phyloP scores from a whole-genome alignment of 2,113 vertebrate species.

The Hypomesus transpacificus region DNA sequence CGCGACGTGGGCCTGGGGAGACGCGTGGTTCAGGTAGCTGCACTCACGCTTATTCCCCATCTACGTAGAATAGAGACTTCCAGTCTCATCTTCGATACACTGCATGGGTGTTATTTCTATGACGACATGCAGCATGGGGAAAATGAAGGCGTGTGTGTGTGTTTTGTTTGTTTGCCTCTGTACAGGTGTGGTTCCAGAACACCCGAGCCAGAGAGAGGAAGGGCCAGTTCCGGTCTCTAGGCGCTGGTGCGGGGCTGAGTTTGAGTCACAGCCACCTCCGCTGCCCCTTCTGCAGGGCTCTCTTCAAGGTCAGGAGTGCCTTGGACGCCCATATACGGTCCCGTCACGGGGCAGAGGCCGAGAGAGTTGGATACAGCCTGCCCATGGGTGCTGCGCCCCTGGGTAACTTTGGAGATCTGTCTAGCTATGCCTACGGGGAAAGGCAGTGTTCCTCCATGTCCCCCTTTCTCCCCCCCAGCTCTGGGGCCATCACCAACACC shows the following conservation, averaged over 20 bases:
- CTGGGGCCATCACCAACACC: constrained; percentile 38
- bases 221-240: constrained; percentile 93
- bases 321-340: constrained; percentile 96
- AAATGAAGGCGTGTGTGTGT: not conserved
- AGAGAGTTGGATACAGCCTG: constrained; percentile 90
- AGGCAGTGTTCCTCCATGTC: constrained; percentile 51
- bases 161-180: constrained; percentile 5
- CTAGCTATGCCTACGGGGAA: constrained; percentile 38
- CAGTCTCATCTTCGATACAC: not conserved
- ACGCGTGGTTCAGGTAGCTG: constrained; percentile 86
- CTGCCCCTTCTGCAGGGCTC: constrained; percentile 95
- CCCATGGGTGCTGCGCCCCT: constrained; percentile 81
- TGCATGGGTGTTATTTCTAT: not conserved
- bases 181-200: constrained; percentile 96
- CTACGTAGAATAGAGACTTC: not conserved
- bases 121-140: not conserved
- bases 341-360: constrained; percentile 96
- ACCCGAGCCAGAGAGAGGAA: constrained; percentile 95
- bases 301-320: constrained; percentile 97
- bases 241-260: constrained; percentile 77
- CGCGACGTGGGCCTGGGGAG: constrained; percentile 96
- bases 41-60: not conserved
- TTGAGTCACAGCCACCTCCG: constrained; percentile 87
- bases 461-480: constrained; percentile 42
- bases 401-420: constrained; percentile 75